Evolutionary conservation across 2,797 vertebrate species (phyloP).

Genomic region (Clarias platycephalus): DNA sequence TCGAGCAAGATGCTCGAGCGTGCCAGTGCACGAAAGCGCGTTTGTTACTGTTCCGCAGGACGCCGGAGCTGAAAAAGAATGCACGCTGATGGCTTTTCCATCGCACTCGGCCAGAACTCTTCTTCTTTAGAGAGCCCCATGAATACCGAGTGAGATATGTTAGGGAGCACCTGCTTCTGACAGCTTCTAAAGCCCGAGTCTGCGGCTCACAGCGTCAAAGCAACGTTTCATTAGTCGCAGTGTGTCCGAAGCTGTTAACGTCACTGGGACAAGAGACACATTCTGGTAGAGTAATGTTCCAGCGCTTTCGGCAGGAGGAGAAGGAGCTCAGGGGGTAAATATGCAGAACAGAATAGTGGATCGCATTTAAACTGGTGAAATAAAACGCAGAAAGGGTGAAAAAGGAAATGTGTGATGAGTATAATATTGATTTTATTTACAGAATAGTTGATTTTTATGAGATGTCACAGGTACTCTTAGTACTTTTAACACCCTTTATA

Average conservation of each 20-base stretch:
- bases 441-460: neutral
- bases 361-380: neutral
- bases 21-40: neutral
- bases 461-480: neutral
- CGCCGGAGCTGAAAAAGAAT: constrained; percentile 11
- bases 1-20: too few relatives aligned
- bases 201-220: neutral
- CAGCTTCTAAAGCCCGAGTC: constrained; percentile 25
- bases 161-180: constrained; percentile 49
- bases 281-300: neutral
- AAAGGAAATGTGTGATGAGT: neutral
- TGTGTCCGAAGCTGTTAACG: constrained; percentile 21
- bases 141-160: constrained; percentile 37
- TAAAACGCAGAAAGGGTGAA: neutral
- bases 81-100: constrained; percentile 35
- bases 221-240: constrained; percentile 26
- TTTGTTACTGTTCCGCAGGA: too few relatives aligned
- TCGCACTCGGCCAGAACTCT: neutral
- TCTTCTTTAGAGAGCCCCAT: constrained; percentile 28
- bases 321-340: neutral
- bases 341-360: neutral
- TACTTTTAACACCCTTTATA: neutral
- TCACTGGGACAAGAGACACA: neutral
- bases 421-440: neutral
- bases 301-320: neutral